phyloP scores from a whole-genome alignment of 2,797 vertebrate species.

The Alcedo quadribrachys region DNA sequence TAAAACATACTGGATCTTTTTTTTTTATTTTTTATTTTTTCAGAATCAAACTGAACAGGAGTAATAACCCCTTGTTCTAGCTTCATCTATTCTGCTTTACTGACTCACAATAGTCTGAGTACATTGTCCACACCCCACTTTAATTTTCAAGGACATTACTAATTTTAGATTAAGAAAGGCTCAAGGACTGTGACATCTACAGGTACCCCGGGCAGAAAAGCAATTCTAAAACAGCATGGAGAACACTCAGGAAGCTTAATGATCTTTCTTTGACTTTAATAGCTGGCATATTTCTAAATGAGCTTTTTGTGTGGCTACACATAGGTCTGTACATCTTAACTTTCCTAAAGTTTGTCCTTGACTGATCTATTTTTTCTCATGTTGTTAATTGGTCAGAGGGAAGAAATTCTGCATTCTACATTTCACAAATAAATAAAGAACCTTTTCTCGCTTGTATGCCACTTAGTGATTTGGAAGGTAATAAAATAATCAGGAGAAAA shows the following conservation, averaged over 20 bases:
- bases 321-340: neutral
- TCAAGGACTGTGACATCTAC: accelerated
- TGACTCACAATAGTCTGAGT: neutral
- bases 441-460: neutral
- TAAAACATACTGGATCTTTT: neutral
- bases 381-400: neutral
- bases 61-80: neutral
- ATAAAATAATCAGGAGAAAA: neutral
- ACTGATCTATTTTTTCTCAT: neutral
- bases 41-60: neutral
- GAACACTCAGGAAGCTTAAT: neutral
- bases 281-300: neutral
- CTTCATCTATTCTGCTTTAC: conserved; percentile 3
- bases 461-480: neutral
- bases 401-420: neutral
- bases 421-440: neutral
- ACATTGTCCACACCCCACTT: neutral
- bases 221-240: neutral
- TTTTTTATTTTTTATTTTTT: neutral
- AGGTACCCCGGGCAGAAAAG: neutral
- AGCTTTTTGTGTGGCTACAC: neutral
- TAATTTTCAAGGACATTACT: conserved; percentile 31
- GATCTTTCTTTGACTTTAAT: conserved; percentile 6
- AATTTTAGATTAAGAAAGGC: conserved; percentile 13
- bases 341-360: neutral